A percentile compares a stretch with the other conserved stretches of the same genome.
Evolutionary conservation across 2,888 invertebrate species (phyloP).

Genomic region (Anorthoa munda): DNA sequence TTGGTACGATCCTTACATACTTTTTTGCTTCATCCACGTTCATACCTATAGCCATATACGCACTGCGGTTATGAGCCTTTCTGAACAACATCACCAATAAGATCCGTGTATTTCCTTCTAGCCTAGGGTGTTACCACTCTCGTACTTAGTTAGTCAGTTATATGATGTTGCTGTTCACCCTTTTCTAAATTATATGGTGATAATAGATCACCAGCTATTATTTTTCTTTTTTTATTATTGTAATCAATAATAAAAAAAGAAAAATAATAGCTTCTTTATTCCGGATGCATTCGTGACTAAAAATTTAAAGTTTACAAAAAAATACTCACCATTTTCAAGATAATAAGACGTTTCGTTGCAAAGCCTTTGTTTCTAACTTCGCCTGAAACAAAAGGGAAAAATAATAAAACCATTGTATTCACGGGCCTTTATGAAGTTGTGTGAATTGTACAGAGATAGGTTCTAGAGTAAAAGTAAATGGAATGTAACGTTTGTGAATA

Average conservation of each 20-base stretch:
- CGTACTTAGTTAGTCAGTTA: background rate
- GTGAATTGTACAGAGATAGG: conserved; percentile 53
- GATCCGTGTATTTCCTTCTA: too few species aligned
- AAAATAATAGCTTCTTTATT: too few species aligned
- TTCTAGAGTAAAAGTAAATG: conserved; percentile 27
- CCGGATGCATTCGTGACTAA: background rate
- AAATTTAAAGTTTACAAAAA: background rate
- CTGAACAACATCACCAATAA: too few species aligned
- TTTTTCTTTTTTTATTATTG: background rate
- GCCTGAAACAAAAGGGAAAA: conserved; percentile 92
- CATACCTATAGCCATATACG: too few species aligned
- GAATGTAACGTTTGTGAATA: conserved; percentile 2
- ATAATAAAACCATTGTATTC: conserved; percentile 60
- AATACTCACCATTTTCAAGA: conserved; percentile 96
- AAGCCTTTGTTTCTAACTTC: conserved; percentile 97
- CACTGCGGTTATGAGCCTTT: too few species aligned
- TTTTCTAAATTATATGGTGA: background rate
- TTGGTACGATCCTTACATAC: too few species aligned
- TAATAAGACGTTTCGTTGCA: conserved; percentile 98
- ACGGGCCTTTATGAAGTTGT: conserved; percentile 55
- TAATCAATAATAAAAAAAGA: too few species aligned
- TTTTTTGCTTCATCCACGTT: too few species aligned
- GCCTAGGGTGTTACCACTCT: too few species aligned
- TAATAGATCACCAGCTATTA: too few species aligned
- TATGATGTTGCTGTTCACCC: background rate